Conservation (phyloP, 2,888 invertebrate species). For the Stegana nigrithorax region DNA sequence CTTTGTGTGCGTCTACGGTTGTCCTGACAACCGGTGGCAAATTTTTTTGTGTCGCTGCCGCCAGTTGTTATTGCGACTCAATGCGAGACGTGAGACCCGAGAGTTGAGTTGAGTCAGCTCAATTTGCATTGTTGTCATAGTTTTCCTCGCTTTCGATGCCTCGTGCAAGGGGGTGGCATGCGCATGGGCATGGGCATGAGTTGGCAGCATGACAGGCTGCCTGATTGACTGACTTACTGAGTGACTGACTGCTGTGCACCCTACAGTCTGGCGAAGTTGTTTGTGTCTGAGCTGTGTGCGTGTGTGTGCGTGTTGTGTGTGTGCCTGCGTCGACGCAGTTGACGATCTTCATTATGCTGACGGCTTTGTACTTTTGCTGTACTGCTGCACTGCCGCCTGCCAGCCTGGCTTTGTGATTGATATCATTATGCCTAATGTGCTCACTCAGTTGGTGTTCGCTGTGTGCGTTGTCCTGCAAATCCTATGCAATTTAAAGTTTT, state of each 20-base stretch:
- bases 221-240: too few relatives aligned
- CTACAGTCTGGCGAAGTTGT: too few relatives aligned
- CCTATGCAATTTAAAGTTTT: constrained; percentile 5
- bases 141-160: not conserved
- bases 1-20: constrained; percentile 28
- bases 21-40: constrained; percentile 50
- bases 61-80: not conserved
- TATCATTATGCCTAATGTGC: constrained; percentile 21
- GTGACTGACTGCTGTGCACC: constrained; percentile 12
- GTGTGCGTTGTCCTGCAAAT: constrained; percentile 41
- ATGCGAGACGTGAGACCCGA: too few relatives aligned
- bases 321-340: not conserved
- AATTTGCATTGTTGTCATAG: constrained; percentile 23
- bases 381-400: constrained; percentile 19
- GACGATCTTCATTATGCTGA: not conserved
- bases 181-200: too few relatives aligned
- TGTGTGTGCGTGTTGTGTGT: not conserved
- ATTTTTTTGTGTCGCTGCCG: constrained; percentile 37
- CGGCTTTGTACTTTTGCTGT: not conserved
- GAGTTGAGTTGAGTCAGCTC: not conserved
- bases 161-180: not conserved
- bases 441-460: constrained; percentile 21
- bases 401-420: constrained; percentile 37
- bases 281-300: too few relatives aligned
- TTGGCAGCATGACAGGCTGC: too few relatives aligned